phyloP scores from a whole-genome alignment of 2,797 vertebrate genomes.

The Neostethus bicornis region DNA sequence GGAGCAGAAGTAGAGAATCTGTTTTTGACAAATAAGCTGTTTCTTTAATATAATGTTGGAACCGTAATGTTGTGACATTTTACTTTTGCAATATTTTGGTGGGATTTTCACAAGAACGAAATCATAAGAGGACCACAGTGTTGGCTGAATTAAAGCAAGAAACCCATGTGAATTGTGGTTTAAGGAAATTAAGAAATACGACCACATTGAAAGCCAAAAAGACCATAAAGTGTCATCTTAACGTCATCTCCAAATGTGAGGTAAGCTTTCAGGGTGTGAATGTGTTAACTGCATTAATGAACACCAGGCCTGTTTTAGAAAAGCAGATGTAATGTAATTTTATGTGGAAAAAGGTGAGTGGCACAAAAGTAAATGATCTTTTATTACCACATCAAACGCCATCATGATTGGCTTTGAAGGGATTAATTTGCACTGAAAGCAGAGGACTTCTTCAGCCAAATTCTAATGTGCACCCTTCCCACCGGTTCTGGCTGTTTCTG shows the following conservation, averaged over 20 bases:
- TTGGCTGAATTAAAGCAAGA: too few species aligned
- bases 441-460: slow-evolving; percentile 36
- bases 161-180: too few species aligned
- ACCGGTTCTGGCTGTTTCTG: slow-evolving; percentile 40
- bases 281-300: slow-evolving; percentile 18
- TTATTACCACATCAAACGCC: slow-evolving; percentile 19
- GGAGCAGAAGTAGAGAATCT: too few species aligned
- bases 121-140: too few species aligned
- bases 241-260: not conserved
- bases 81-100: too few species aligned
- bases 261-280: slow-evolving; percentile 20
- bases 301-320: slow-evolving; percentile 9
- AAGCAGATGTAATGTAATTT: slow-evolving; percentile 31
- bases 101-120: too few species aligned
- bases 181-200: too few species aligned
- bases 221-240: not conserved
- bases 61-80: too few species aligned
- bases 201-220: too few species aligned
- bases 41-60: too few species aligned
- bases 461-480: slow-evolving; percentile 40
- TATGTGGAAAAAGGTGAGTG: slow-evolving; percentile 35
- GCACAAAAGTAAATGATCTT: slow-evolving; percentile 39
- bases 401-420: slow-evolving; percentile 38
- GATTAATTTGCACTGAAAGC: slow-evolving; percentile 47
- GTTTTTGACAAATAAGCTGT: too few species aligned